Evolutionary conservation across 2,113 vertebrate genomes (phyloP).

Genomic region (Motacilla tschutschensis): DNA sequence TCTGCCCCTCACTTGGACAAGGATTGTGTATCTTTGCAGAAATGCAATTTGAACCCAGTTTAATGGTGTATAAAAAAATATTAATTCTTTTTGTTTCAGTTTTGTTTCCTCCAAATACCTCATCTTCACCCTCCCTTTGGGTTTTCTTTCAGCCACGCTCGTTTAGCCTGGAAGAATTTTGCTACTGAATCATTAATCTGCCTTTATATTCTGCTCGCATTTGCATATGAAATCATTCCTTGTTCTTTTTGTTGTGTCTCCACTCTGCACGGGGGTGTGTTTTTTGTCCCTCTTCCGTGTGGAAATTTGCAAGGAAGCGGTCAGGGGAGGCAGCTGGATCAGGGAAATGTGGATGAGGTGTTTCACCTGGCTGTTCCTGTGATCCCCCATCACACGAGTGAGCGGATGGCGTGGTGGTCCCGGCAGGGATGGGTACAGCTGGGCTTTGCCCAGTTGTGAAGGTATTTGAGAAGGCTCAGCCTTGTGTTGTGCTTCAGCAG

Average conservation of each 20-base stretch:
- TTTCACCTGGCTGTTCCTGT: not conserved
- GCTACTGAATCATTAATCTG: not conserved
- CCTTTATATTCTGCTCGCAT: not conserved
- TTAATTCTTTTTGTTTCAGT: not conserved
- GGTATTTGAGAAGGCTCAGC: not conserved
- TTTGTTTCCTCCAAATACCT: not conserved
- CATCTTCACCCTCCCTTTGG: not conserved
- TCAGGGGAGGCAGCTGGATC: not conserved
- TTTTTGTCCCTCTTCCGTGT: not conserved
- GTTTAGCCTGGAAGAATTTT: not conserved
- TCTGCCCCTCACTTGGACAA: not conserved
- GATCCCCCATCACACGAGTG: not conserved
- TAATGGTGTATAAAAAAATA: not conserved
- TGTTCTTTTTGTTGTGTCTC: not conserved
- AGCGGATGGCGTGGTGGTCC: not conserved
- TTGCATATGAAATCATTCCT: conserved; percentile 2
- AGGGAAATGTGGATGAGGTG: not conserved
- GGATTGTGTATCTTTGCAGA: not conserved
- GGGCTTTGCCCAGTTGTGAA: not conserved
- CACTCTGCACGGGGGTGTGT: not conserved
- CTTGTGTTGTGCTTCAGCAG: not conserved
- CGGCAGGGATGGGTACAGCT: not conserved
- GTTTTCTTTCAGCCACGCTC: not conserved
- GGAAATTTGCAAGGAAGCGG: not conserved
- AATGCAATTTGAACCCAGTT: not conserved